Percentiles rank a stretch among this genome's conserved stretches.
These are phyloP conservation scores for Pycnonotus jocosus DNA, from an alignment of 2,113 vertebrate species.

Conservation along the genomic window DNA sequence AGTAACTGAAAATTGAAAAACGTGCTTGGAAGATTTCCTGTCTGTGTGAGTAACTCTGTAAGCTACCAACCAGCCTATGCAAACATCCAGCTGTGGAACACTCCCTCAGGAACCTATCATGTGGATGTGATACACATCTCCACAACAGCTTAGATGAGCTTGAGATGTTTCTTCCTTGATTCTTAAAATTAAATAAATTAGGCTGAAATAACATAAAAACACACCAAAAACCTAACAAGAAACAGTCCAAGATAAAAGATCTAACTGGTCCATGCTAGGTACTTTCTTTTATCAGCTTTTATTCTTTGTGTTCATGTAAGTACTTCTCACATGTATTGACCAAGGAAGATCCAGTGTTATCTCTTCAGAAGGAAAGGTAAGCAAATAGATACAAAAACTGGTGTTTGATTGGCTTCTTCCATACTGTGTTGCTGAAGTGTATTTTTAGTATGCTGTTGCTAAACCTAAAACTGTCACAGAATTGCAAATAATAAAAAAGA, in stretches of 20 bases:
- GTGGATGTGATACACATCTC: background rate
- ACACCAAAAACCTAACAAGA: background rate
- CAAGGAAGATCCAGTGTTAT: background rate
- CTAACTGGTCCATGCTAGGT: background rate
- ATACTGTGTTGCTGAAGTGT: background rate
- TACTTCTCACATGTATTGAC: background rate
- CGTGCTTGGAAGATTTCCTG: rapidly evolving
- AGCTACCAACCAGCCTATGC: background rate
- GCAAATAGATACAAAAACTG: background rate
- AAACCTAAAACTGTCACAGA: background rate
- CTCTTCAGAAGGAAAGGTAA: background rate
- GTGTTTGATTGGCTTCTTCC: background rate
- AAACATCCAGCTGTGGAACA: background rate
- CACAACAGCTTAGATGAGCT: background rate
- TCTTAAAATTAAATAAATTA: background rate
- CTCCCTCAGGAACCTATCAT: background rate
- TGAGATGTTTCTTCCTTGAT: background rate
- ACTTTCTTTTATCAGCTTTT: background rate
- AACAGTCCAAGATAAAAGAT: background rate
- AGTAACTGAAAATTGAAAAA: background rate
- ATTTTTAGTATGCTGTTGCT: background rate
- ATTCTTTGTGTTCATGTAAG: background rate
- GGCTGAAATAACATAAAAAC: background rate
- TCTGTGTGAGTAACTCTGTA: background rate
- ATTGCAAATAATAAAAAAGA: background rate